phyloP scores from a whole-genome alignment of 2,888 invertebrate genomes.

The Phortica okadai region DNA sequence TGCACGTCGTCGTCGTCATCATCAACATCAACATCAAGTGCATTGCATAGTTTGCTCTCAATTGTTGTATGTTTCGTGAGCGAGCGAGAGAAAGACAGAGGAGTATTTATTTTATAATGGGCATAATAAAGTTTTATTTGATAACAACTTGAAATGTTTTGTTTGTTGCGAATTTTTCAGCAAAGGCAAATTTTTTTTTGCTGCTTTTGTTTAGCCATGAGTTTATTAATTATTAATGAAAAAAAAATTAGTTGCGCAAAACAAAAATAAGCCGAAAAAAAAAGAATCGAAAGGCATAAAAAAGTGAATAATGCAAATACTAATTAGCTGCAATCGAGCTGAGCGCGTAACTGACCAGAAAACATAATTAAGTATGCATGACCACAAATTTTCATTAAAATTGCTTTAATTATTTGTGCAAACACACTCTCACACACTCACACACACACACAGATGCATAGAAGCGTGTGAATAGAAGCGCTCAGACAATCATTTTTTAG shows the following conservation, averaged over 20 bases:
- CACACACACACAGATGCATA: constrained; percentile 27
- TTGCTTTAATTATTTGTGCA: constrained; percentile 38
- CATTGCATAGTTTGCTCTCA: background rate
- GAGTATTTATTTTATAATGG: constrained; percentile 5
- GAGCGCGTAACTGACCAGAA: constrained; percentile 30
- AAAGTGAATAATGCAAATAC: constrained; percentile 38
- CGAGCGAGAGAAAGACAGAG: background rate
- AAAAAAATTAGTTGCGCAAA: background rate
- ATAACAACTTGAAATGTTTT: constrained; percentile 17
- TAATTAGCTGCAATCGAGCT: constrained; percentile 8
- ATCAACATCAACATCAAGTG: background rate
- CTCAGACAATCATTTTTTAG: no score
- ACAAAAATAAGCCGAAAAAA: background rate
- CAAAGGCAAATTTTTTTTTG: background rate
- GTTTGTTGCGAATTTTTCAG: background rate
- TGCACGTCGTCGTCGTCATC: background rate
- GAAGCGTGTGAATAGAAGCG: no score
- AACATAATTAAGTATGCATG: constrained; percentile 64
- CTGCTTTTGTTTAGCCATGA: background rate
- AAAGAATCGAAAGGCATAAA: constrained; percentile 32
- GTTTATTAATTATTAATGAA: constrained; percentile 16
- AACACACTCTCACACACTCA: background rate
- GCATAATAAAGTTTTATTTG: constrained; percentile 10
- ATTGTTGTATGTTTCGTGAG: background rate
- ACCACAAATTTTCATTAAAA: constrained; percentile 68